These are phyloP conservation scores for Epinotia bilunana DNA, from an alignment of 2,888 invertebrate species.

Conservation along the genomic window DNA sequence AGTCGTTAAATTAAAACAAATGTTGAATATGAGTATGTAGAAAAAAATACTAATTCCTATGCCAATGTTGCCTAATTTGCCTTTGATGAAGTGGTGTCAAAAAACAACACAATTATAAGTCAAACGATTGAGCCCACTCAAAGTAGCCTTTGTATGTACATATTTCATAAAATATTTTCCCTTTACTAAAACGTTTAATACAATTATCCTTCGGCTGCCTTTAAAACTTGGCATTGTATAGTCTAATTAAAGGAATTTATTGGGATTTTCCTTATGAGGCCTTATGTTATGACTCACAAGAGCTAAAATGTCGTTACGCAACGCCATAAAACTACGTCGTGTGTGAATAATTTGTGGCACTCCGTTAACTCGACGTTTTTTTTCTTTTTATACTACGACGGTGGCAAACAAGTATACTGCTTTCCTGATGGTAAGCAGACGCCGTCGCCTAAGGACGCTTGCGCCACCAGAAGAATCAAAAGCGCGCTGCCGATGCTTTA, in stretches of 20 bases:
- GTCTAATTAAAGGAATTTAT: background rate
- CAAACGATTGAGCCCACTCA: background rate
- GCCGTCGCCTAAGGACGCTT: no score
- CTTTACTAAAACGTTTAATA: background rate
- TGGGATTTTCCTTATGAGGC: background rate
- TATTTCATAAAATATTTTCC: background rate
- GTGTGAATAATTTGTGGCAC: constrained; percentile 15
- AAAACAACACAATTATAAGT: background rate
- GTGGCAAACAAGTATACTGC: no score
- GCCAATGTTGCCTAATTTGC: background rate
- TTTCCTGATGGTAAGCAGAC: no score
- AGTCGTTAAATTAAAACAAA: background rate
- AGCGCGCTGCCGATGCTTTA: no score
- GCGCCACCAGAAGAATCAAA: no score
- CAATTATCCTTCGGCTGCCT: background rate
- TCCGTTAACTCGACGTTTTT: background rate
- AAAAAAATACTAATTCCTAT: background rate
- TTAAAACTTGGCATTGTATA: background rate
- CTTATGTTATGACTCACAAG: background rate
- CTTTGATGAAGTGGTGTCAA: background rate
- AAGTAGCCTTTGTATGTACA: background rate
- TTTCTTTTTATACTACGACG: no score
- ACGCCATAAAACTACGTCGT: background rate
- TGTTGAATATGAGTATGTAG: background rate
- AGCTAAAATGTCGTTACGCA: background rate